Percentiles rank a stretch among this genome's conserved stretches.
These are phyloP conservation scores for Poeciliopsis retropinna DNA, from an alignment of 2,113 vertebrate species.

Conservation along the genomic window DNA sequence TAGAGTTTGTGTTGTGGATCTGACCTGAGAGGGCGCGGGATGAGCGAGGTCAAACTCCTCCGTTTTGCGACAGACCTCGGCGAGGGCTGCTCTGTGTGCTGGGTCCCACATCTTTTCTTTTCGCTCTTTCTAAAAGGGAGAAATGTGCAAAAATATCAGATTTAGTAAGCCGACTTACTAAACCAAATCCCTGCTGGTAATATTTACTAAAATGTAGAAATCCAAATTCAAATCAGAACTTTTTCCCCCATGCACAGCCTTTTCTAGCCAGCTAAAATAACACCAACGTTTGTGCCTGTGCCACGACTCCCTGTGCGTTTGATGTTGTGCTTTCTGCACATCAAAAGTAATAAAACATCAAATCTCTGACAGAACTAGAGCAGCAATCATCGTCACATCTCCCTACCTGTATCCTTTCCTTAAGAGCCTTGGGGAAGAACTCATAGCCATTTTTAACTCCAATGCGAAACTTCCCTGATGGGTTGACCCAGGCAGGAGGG, in stretches of 20 bases:
- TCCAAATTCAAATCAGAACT: neutral
- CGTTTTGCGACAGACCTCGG: slow-evolving; percentile 89
- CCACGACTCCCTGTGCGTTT: neutral
- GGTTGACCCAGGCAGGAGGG: slow-evolving; percentile 90
- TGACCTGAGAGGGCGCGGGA: slow-evolving; percentile 88
- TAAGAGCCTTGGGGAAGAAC: slow-evolving; percentile 97
- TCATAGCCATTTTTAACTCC: slow-evolving; percentile 98
- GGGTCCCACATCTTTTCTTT: slow-evolving; percentile 98
- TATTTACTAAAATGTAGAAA: neutral
- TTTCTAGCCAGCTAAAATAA: neutral
- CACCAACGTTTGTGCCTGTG: neutral
- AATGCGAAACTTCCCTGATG: slow-evolving; percentile 92
- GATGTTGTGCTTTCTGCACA: neutral
- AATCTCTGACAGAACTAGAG: neutral
- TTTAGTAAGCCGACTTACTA: neutral
- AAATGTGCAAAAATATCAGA: neutral
- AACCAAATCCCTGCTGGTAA: neutral
- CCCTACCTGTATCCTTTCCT: slow-evolving; percentile 95
- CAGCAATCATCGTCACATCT: slow-evolving; percentile 18
- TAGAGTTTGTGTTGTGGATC: neutral
- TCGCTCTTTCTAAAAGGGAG: slow-evolving; percentile 88
- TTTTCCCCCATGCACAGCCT: neutral
- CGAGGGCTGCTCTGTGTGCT: slow-evolving; percentile 87
- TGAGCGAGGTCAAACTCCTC: slow-evolving; percentile 92
- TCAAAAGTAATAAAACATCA: neutral